phyloP scores from a whole-genome alignment of 2,113 vertebrate genomes.

The Cervus canadensis region DNA sequence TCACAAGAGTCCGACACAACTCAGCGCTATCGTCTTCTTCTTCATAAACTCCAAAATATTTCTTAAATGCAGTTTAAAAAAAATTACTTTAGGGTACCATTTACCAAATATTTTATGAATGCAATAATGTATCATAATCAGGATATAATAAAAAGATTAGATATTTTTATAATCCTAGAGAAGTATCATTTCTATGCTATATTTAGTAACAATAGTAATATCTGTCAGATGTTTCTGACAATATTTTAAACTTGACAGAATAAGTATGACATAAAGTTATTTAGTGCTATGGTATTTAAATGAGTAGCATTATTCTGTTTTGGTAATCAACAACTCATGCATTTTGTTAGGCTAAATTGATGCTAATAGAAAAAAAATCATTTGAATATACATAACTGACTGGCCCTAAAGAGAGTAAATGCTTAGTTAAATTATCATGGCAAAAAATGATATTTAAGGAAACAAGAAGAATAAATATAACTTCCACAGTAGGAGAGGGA shows the following conservation, averaged over 20 bases:
- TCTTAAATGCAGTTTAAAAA: background rate
- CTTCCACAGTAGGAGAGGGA: background rate
- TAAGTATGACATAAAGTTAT: slow-evolving; percentile 21
- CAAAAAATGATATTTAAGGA: background rate
- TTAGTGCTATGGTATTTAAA: slow-evolving; percentile 20
- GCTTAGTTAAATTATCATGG: background rate
- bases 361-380: background rate
- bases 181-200: background rate
- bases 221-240: slow-evolving; percentile 10
- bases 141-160: background rate
- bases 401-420: background rate
- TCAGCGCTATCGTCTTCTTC: background rate
- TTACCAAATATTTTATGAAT: background rate
- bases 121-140: background rate
- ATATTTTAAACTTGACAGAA: background rate
- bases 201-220: background rate
- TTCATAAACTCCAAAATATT: background rate
- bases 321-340: background rate
- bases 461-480: background rate
- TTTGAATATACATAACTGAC: background rate
- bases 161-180: background rate
- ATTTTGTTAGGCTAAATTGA: background rate
- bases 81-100: background rate
- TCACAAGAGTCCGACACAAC: fast-evolving
- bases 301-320: background rate